These are phyloP conservation scores for Glandiceps talaboti DNA, from an alignment of 53 echinoderm and acorn worm genomes.

Conservation along the genomic window DNA sequence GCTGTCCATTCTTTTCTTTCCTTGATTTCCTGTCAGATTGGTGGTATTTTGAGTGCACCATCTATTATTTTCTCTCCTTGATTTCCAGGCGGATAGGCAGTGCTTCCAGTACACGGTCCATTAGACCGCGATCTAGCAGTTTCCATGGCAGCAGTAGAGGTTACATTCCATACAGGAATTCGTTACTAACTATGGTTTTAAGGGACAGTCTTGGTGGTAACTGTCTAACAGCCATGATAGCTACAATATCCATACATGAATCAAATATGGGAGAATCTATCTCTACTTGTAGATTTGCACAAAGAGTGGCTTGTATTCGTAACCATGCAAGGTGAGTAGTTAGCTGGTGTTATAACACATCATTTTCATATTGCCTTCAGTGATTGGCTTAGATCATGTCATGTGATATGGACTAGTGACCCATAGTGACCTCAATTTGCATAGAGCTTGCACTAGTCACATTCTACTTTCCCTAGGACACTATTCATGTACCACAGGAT, in stretches of 20 bases:
- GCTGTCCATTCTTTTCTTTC: background rate
- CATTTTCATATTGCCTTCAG: too few relatives aligned
- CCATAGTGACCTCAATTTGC: too few relatives aligned
- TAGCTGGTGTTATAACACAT: too few relatives aligned
- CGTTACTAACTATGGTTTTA: conserved; percentile 29
- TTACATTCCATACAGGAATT: conserved; percentile 37
- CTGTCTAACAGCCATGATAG: conserved; percentile 45
- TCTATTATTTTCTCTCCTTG: background rate
- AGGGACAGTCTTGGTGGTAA: conserved; percentile 39
- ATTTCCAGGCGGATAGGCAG: conserved; percentile 16
- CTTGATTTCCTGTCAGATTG: too few relatives aligned
- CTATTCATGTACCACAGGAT: too few relatives aligned
- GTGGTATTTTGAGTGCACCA: too few relatives aligned
- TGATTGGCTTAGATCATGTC: too few relatives aligned
- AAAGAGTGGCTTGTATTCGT: conserved; percentile 34
- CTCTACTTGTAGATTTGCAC: conserved; percentile 48
- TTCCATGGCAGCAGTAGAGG: conserved; percentile 4
- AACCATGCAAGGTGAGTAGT: conserved; percentile 45
- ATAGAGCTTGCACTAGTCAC: too few relatives aligned
- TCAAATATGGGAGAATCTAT: conserved; percentile 28
- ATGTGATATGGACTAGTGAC: too few relatives aligned
- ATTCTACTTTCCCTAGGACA: too few relatives aligned
- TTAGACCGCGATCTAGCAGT: conserved; percentile 15
- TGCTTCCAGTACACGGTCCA: conserved; percentile 25
- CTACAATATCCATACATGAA: conserved; percentile 35